Conservation (phyloP, 2,113 vertebrate genomes). For the Leiothrix lutea region DNA sequence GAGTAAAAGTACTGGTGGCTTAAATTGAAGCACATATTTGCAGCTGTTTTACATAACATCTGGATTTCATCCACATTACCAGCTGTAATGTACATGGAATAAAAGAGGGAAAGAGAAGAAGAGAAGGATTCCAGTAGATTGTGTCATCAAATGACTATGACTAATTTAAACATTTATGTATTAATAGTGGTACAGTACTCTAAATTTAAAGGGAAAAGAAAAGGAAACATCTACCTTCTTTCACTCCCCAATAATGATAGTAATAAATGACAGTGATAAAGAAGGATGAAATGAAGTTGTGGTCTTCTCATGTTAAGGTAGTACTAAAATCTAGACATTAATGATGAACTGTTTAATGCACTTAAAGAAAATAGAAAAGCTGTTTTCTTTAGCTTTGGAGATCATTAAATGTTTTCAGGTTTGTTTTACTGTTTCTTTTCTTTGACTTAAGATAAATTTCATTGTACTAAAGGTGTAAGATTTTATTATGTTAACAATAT, state of each 20-base stretch:
- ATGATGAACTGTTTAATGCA: neutral
- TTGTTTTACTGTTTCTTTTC: no score
- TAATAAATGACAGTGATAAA: neutral
- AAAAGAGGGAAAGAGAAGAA: slow-evolving; percentile 34
- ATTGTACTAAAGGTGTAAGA: neutral
- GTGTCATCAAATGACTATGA: slow-evolving; percentile 29
- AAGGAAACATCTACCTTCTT: neutral
- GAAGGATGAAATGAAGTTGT: neutral
- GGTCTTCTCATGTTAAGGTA: neutral
- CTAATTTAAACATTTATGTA: slow-evolving; percentile 31
- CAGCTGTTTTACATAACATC: slow-evolving; percentile 64
- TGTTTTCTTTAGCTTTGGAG: neutral
- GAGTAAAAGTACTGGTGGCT: slow-evolving; percentile 24
- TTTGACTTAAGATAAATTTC: neutral
- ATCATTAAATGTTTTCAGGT: neutral
- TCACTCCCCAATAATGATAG: neutral
- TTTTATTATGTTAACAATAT: neutral
- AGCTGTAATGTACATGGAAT: slow-evolving; percentile 55
- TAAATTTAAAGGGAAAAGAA: neutral
- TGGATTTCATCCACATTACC: slow-evolving; percentile 39
- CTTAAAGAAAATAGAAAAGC: neutral
- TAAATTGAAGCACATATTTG: slow-evolving; percentile 22
- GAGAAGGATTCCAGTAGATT: slow-evolving; percentile 27
- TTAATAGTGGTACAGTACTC: neutral
- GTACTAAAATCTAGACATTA: neutral